Evolutionary conservation across 1,140 invertebrate genomes (phyloP).

Genomic region (Manduca sexta): DNA sequence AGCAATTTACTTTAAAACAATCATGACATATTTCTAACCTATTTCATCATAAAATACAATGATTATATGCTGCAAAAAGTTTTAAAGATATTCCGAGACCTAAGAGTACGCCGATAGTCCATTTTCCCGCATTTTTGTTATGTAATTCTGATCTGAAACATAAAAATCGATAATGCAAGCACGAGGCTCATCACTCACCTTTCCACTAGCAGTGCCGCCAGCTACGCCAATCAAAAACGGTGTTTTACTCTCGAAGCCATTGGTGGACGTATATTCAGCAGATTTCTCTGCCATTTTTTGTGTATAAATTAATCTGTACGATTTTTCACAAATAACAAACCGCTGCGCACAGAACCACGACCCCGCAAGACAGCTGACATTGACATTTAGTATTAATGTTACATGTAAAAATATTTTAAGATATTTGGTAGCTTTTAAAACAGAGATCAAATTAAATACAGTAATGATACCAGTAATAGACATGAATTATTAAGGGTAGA

Average conservation of each 20-base stretch:
- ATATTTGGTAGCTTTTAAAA: no score
- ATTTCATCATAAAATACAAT: no score
- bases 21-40: no score
- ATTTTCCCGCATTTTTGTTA: constrained; percentile 4
- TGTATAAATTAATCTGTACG: constrained; percentile 44
- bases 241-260: constrained; percentile 79
- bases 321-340: constrained; percentile 40
- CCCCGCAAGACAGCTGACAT: constrained; percentile 41
- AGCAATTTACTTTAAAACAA: no score
- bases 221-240: constrained; percentile 98
- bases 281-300: constrained; percentile 63
- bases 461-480: no score
- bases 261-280: constrained; percentile 52
- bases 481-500: no score
- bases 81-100: no score
- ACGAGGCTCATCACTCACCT: constrained; percentile 78
- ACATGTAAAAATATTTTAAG: neutral
- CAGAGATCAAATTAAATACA: neutral
- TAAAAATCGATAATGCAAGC: constrained; percentile 51
- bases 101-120: no score
- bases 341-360: constrained; percentile 35
- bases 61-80: neutral
- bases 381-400: constrained; percentile 35
- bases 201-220: constrained; percentile 98
- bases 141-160: constrained; percentile 19